These are phyloP conservation scores for Eudasyphora cyanicolor DNA, from an alignment of 2,888 invertebrate genomes.

Conservation along the genomic window DNA sequence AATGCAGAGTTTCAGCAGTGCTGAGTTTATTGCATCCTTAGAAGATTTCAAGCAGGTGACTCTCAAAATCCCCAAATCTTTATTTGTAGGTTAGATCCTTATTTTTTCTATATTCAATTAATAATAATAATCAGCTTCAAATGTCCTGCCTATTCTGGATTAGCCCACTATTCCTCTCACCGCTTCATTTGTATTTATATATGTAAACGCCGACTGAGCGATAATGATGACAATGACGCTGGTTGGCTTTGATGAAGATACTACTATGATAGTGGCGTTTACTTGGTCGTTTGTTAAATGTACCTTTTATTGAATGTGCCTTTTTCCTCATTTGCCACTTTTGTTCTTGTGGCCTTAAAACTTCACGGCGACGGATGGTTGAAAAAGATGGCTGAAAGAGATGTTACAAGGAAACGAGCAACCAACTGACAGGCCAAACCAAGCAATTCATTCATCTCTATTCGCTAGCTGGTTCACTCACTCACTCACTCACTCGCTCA, in stretches of 20 bases:
- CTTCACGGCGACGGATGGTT: conserved; percentile 52
- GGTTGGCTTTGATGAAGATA: background rate
- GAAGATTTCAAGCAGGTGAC: no score
- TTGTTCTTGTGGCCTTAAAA: conserved; percentile 7
- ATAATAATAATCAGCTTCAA: no score
- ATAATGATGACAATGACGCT: background rate
- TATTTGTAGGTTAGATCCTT: no score
- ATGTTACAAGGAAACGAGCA: background rate
- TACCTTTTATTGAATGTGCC: background rate
- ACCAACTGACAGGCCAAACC: conserved; percentile 37
- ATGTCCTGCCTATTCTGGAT: no score
- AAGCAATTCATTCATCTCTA: conserved; percentile 50
- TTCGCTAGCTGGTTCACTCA: background rate
- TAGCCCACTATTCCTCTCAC: no score
- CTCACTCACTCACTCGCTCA: conserved; percentile 38
- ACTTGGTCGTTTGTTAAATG: conserved; percentile 17
- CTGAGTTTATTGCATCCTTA: no score
- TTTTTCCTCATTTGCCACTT: conserved; percentile 10
- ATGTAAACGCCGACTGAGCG: conserved; percentile 3
- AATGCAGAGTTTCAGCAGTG: no score
- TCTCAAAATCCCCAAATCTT: no score
- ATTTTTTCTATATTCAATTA: no score
- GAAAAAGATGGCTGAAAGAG: conserved; percentile 18
- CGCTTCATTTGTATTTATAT: no score
- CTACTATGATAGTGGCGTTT: background rate